Evolutionary conservation across 1,140 invertebrate species (phyloP).

Genomic region (Colletes latitarsis): DNA sequence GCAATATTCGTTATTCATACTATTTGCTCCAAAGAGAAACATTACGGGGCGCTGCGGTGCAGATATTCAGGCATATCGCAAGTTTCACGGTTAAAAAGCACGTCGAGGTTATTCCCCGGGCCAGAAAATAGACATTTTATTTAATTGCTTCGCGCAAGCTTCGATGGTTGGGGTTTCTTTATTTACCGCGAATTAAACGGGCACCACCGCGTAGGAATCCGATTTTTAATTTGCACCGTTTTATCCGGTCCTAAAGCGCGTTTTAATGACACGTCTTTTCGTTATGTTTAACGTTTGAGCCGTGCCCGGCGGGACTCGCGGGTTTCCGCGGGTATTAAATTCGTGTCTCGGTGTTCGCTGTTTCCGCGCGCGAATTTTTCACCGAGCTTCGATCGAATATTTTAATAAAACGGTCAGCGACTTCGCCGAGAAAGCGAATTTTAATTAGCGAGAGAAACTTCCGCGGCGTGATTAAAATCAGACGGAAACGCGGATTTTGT

Average conservation of each 20-base stretch:
- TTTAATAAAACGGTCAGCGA: conserved; percentile 30
- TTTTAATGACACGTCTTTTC: neutral
- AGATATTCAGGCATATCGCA: neutral
- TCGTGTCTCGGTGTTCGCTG: too few species aligned
- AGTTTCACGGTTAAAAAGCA: conserved; percentile 10
- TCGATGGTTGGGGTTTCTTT: neutral
- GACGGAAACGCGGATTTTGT: conserved; percentile 25
- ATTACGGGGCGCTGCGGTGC: too few species aligned
- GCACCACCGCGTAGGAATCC: neutral
- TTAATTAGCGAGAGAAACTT: conserved; percentile 40
- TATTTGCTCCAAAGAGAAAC: neutral
- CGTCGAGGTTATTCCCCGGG: neutral
- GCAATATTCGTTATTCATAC: conserved; percentile 51
- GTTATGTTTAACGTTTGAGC: neutral
- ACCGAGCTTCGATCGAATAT: neutral
- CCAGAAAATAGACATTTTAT: conserved; percentile 24
- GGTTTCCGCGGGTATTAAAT: neutral
- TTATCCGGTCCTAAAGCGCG: neutral
- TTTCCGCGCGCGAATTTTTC: neutral
- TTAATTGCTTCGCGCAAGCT: neutral
- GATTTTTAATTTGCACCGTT: conserved; percentile 24
- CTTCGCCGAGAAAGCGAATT: conserved; percentile 34
- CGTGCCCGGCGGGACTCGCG: too few species aligned
- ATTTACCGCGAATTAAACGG: conserved; percentile 20
- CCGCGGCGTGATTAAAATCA: conserved; percentile 43